Percentiles rank a stretch among this genome's conserved stretches.
Evolutionary conservation across 1,140 invertebrate genomes (phyloP).

Genomic region (Zaprionus nigranus): DNA sequence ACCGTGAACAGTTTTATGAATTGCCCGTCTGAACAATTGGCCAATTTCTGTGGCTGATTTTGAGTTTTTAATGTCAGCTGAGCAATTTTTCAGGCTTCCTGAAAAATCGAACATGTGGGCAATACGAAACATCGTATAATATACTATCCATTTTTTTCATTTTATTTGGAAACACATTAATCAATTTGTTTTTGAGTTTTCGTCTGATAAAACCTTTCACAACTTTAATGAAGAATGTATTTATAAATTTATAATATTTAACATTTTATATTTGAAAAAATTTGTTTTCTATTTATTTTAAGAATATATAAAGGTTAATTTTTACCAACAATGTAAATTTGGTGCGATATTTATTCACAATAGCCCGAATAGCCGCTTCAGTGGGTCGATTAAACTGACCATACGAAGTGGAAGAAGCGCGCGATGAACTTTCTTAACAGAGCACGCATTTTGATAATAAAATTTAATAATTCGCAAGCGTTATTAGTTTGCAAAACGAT

Average conservation of each 20-base stretch:
- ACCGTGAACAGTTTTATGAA: conserved; percentile 72
- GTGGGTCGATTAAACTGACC: too few species aligned
- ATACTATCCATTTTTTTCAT: not conserved
- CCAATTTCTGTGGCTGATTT: conserved; percentile 42
- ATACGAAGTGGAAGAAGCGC: too few species aligned
- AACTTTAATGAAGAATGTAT: not conserved
- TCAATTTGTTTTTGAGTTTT: not conserved
- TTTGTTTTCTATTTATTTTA: too few species aligned
- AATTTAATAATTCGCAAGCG: too few species aligned
- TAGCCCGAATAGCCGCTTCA: too few species aligned
- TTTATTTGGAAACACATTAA: not conserved
- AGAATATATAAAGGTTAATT: too few species aligned
- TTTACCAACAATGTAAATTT: too few species aligned
- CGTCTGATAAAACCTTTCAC: not conserved
- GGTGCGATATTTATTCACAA: too few species aligned
- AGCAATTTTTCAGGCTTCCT: conserved; percentile 36
- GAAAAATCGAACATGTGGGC: conserved; percentile 35
- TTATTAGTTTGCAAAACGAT: too few species aligned
- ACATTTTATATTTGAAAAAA: not conserved
- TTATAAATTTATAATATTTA: not conserved
- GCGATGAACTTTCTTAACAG: too few species aligned
- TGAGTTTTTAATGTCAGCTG: conserved; percentile 56
- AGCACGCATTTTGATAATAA: too few species aligned
- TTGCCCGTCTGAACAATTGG: conserved; percentile 46
- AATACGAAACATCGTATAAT: conserved; percentile 6